Conservation (phyloP, 2,888 invertebrate species). For the Pomacea canaliculata region DNA sequence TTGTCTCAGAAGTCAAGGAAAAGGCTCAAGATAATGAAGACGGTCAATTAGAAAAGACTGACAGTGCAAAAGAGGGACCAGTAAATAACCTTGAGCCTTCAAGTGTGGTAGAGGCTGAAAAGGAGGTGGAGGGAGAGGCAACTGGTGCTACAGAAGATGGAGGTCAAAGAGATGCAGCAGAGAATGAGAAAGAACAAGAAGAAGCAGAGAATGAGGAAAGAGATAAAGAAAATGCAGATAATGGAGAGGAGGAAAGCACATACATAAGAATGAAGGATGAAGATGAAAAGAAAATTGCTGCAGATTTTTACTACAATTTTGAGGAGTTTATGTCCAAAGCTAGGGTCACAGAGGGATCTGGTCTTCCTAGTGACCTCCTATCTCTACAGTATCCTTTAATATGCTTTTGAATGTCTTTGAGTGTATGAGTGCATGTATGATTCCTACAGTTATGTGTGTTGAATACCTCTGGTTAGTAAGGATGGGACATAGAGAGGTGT, state of each 20-base stretch:
- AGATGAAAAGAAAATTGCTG: slow-evolving; percentile 49
- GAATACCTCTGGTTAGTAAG: too few species aligned
- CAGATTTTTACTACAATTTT: slow-evolving; percentile 65
- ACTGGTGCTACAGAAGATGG: slow-evolving; percentile 2
- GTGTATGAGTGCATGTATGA: neutral
- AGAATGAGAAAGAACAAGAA: slow-evolving; percentile 4
- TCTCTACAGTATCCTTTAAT: slow-evolving; percentile 61
- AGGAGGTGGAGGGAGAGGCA: neutral
- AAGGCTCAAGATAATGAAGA: neutral
- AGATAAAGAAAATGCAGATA: neutral
- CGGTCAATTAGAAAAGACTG: neutral
- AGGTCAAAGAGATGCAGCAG: slow-evolving; percentile 11
- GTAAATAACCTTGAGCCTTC: neutral
- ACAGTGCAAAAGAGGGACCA: neutral
- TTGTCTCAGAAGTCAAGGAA: neutral
- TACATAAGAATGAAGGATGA: neutral
- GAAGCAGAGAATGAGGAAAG: slow-evolving; percentile 17
- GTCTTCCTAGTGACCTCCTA: slow-evolving; percentile 63
- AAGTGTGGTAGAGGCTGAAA: slow-evolving; percentile 8
- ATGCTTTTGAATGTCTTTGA: too few species aligned
- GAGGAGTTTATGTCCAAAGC: slow-evolving; percentile 61
- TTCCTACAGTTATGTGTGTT: too few species aligned
- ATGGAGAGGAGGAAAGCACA: slow-evolving; percentile 20
- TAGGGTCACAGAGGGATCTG: slow-evolving; percentile 60
- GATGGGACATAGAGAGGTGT: too few species aligned